These are phyloP conservation scores for Camponotus fellah DNA, from an alignment of 2,888 invertebrate genomes.

Conservation along the genomic window DNA sequence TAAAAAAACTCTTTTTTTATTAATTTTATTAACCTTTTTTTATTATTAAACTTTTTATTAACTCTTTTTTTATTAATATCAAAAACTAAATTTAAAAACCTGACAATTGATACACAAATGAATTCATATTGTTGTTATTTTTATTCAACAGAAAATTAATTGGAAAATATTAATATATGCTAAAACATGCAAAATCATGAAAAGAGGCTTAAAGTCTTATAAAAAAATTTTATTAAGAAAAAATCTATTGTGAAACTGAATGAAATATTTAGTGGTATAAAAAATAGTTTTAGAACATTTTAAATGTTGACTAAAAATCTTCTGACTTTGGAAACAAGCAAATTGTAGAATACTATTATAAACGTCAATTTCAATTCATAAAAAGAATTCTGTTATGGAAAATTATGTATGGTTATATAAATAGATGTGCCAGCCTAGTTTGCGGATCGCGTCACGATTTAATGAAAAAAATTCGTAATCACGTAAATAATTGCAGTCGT, in stretches of 20 bases:
- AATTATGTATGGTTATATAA: not conserved
- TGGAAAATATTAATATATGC: not conserved
- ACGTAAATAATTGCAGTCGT: slow-evolving; percentile 51
- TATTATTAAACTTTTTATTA: too few relatives aligned
- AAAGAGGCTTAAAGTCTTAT: not conserved
- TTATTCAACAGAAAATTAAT: not conserved
- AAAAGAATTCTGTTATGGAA: not conserved
- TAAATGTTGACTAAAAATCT: not conserved
- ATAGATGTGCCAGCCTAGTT: not conserved
- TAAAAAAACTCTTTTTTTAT: slow-evolving; percentile 2
- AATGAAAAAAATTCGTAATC: slow-evolving; percentile 40
- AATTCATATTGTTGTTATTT: not conserved
- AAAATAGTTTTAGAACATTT: not conserved
- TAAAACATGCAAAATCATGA: not conserved
- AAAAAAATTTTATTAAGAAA: not conserved
- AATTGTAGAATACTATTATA: not conserved
- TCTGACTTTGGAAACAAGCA: not conserved
- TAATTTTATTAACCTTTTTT: not conserved
- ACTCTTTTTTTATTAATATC: too few relatives aligned
- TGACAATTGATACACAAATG: not conserved
- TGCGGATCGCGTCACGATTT: not conserved
- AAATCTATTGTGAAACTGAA: not conserved
- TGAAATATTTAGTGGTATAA: not conserved
- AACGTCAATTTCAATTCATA: not conserved
- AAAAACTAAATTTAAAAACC: not conserved